A percentile compares a stretch with the other conserved stretches of the same genome.
phyloP scores from a whole-genome alignment of 2,888 invertebrate genomes.

The Cataglyphis altisquamis region DNA sequence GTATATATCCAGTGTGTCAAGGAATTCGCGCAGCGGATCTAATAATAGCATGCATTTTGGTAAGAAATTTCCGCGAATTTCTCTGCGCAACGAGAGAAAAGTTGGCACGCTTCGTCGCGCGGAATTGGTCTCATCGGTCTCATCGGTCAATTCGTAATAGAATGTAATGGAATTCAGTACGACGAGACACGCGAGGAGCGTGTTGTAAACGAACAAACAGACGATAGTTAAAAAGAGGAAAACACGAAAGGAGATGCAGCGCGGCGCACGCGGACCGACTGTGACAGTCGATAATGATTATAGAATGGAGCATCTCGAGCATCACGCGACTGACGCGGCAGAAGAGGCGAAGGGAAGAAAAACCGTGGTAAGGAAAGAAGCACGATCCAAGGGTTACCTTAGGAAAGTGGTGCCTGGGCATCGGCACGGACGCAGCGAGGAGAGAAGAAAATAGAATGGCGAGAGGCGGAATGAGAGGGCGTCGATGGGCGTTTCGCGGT shows the following conservation, averaged over 20 bases:
- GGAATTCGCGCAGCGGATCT: slow-evolving; percentile 2
- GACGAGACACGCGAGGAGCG: slow-evolving; percentile 62
- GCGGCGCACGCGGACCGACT: slow-evolving; percentile 23
- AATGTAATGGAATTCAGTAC: slow-evolving; percentile 79
- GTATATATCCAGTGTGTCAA: neutral
- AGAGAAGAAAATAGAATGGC: slow-evolving; percentile 77
- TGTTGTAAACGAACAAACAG: slow-evolving; percentile 66
- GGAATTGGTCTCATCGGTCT: slow-evolving; percentile 33
- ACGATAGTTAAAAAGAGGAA: slow-evolving; percentile 48
- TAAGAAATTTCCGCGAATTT: slow-evolving; percentile 33
- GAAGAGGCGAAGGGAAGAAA: slow-evolving; percentile 45
- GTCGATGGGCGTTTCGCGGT: slow-evolving; percentile 85
- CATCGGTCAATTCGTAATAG: slow-evolving; percentile 73
- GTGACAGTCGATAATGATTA: slow-evolving; percentile 81
- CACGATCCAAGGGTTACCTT: slow-evolving; percentile 14
- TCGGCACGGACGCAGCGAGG: slow-evolving; percentile 72
- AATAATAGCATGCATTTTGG: slow-evolving; percentile 32
- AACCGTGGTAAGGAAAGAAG: slow-evolving; percentile 43
- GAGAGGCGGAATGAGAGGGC: slow-evolving; percentile 75
- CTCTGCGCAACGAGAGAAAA: slow-evolving; percentile 12
- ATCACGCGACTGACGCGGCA: slow-evolving; percentile 52
- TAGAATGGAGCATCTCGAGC: slow-evolving; percentile 74
- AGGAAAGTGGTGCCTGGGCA: slow-evolving; percentile 53
- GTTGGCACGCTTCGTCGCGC: slow-evolving; percentile 67
- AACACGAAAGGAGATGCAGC: slow-evolving; percentile 23